phyloP scores from a whole-genome alignment of 2,797 vertebrate genomes.

The Dicrostonyx torquatus region DNA sequence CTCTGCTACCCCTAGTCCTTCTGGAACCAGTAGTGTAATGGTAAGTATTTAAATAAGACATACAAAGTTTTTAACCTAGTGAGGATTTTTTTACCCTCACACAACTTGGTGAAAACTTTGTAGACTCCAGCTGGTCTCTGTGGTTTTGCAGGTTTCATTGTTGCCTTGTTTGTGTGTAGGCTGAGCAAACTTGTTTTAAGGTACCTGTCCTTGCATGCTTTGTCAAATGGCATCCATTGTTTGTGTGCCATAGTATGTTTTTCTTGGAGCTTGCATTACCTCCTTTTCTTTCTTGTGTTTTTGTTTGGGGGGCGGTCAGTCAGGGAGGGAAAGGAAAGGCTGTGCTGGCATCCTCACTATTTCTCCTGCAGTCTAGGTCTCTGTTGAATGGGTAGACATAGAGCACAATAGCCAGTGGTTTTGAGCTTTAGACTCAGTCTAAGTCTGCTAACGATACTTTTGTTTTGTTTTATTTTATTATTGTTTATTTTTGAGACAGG shows the following conservation, averaged over 20 bases:
- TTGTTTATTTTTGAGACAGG: neutral
- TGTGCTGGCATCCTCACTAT: neutral
- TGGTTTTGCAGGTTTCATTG: slow-evolving; percentile 83
- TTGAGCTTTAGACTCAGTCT: neutral
- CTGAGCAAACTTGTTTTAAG: slow-evolving; percentile 59
- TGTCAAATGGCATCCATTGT: slow-evolving; percentile 80
- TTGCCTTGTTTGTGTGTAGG: slow-evolving; percentile 83
- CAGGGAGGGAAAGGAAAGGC: slow-evolving; percentile 33
- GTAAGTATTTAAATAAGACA: slow-evolving; percentile 86
- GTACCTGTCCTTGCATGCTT: slow-evolving; percentile 83
- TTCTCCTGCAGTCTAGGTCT: slow-evolving; percentile 68
- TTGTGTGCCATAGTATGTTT: slow-evolving; percentile 78
- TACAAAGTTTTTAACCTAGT: slow-evolving; percentile 87
- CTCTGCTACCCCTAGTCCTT: slow-evolving; percentile 86
- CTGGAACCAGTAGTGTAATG: slow-evolving; percentile 86
- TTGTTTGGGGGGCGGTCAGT: neutral
- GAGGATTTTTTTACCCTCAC: slow-evolving; percentile 80
- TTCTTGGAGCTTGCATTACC: slow-evolving; percentile 78
- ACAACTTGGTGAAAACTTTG: slow-evolving; percentile 86
- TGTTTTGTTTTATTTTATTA: neutral
- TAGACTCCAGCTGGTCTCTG: slow-evolving; percentile 80
- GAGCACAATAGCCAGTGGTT: neutral
- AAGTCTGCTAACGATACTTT: neutral
- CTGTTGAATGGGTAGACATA: slow-evolving; percentile 59
- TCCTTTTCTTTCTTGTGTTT: slow-evolving; percentile 60